phyloP scores from a whole-genome alignment of 2,797 vertebrate species.

The Labeo calbasu region DNA sequence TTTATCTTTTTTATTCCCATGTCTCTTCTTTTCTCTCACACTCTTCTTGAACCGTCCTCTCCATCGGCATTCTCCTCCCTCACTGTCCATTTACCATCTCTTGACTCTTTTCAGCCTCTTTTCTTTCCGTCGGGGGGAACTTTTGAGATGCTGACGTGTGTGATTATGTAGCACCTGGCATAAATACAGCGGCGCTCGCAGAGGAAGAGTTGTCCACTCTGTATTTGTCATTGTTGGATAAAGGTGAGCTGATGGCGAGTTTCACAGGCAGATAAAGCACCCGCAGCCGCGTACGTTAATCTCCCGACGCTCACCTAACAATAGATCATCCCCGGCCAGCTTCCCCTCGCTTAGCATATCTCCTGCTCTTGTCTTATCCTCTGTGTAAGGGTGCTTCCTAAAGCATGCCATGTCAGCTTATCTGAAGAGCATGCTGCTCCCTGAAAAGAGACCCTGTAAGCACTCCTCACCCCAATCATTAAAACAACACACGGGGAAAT shows the following conservation, averaged over 20 bases:
- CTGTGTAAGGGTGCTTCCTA: constrained; percentile 56
- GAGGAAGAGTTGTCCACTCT: constrained; percentile 35
- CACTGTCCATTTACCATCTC: constrained; percentile 68
- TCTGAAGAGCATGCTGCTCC: constrained; percentile 58
- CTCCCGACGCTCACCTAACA: constrained; percentile 56
- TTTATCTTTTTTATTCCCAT: constrained; percentile 79
- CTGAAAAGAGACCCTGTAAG: constrained; percentile 59
- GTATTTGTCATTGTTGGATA: constrained; percentile 51
- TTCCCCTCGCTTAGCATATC: constrained; percentile 49
- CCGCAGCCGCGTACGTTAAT: constrained; percentile 36
- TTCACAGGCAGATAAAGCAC: constrained; percentile 56
- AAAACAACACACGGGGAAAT: constrained; percentile 67
- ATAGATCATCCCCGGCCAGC: constrained; percentile 54
- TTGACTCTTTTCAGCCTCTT: constrained; percentile 53
- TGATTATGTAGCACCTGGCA: constrained; percentile 30
- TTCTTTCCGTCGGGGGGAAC: constrained; percentile 26
- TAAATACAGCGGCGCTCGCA: constrained; percentile 16
- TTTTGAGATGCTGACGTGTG: constrained; percentile 38
- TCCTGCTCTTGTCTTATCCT: constrained; percentile 57
- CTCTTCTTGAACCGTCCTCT: constrained; percentile 72
- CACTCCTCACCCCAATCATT: constrained; percentile 62
- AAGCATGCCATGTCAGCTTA: constrained; percentile 63
- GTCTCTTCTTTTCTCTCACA: constrained; percentile 69
- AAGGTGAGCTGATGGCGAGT: constrained; percentile 47
- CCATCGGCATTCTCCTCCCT: constrained; percentile 67